Evolutionary conservation across 2,113 vertebrate species (phyloP).

Genomic region (Oostethus manadensis): DNA sequence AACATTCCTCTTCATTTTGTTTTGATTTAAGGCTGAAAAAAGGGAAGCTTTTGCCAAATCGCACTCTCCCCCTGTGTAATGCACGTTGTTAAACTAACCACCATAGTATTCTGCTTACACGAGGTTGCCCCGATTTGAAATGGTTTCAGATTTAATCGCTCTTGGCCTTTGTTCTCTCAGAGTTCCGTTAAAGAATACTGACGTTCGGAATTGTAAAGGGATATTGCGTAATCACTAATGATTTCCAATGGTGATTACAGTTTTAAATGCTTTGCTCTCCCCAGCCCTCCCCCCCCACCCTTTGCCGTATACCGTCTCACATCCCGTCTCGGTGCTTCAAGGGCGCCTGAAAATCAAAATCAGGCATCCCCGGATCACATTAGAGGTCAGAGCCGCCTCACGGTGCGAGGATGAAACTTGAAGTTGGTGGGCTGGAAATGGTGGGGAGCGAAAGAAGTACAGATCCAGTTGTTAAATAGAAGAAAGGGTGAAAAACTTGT

Average conservation of each 20-base stretch:
- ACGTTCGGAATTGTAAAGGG: constrained; percentile 57
- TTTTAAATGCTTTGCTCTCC: constrained; percentile 38
- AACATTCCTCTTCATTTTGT: constrained; percentile 56
- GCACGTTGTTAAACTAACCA: constrained; percentile 57
- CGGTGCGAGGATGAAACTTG: constrained; percentile 27
- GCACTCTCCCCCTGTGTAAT: constrained; percentile 52
- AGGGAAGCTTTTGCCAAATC: constrained; percentile 43
- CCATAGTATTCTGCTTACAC: constrained; percentile 61
- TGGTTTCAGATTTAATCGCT: constrained; percentile 60
- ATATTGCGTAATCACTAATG: constrained; percentile 66
- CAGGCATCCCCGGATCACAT: constrained; percentile 17
- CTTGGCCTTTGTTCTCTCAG: constrained; percentile 54
- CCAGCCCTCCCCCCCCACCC: background rate
- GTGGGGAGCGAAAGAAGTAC: constrained; percentile 41
- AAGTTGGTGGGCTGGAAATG: constrained; percentile 31
- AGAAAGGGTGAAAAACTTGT: constrained; percentile 36
- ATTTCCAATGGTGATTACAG: constrained; percentile 65
- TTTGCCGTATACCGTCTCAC: constrained; percentile 22
- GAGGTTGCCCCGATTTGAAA: constrained; percentile 57
- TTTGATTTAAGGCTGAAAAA: constrained; percentile 53
- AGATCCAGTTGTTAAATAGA: constrained; percentile 34
- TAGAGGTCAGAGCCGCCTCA: constrained; percentile 12
- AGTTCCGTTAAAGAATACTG: constrained; percentile 55
- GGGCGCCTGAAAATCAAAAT: constrained; percentile 30
- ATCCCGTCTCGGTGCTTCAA: constrained; percentile 17